Evolutionary conservation across 2,888 invertebrate genomes (phyloP).

Genomic region (Cyclophora punctaria): DNA sequence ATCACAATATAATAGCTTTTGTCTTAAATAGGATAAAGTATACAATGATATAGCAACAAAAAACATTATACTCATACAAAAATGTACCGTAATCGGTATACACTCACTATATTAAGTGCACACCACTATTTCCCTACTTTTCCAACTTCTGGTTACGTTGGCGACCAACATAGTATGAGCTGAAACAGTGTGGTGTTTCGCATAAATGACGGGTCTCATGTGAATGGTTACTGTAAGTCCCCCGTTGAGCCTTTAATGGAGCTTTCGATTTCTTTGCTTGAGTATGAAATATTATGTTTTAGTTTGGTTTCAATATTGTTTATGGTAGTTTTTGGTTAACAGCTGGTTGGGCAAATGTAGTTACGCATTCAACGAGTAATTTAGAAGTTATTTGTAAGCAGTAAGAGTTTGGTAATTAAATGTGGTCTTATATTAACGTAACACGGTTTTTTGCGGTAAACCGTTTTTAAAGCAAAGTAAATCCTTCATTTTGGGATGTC

Average conservation of each 20-base stretch:
- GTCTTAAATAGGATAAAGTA: too few species aligned
- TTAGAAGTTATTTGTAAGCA: too few species aligned
- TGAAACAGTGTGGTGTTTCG: not conserved
- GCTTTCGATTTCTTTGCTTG: conserved; percentile 31
- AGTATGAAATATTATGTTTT: conserved; percentile 37
- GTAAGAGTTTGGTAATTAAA: too few species aligned
- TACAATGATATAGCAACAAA: conserved; percentile 1
- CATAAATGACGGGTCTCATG: conserved; percentile 1
- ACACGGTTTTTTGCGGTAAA: too few species aligned
- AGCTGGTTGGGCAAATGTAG: too few species aligned
- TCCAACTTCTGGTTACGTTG: conserved; percentile 13
- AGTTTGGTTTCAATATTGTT: conserved; percentile 4
- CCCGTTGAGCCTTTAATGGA: conserved; percentile 21
- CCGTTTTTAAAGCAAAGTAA: too few species aligned
- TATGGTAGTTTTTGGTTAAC: too few species aligned
- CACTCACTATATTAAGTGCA: conserved; percentile 20
- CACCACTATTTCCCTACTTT: conserved; percentile 17
- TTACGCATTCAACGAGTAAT: too few species aligned
- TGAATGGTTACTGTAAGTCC: conserved; percentile 10
- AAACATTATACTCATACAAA: not conserved
- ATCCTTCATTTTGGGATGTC: too few species aligned
- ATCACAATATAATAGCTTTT: too few species aligned
- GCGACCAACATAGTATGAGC: conserved; percentile 9
- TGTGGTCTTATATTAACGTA: too few species aligned
- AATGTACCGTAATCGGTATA: conserved; percentile 15